Evolutionary conservation across 2,113 vertebrate genomes (phyloP), one percentile per base, ranked within the genome.

Genomic region (Gambusia affinis): DNA sequence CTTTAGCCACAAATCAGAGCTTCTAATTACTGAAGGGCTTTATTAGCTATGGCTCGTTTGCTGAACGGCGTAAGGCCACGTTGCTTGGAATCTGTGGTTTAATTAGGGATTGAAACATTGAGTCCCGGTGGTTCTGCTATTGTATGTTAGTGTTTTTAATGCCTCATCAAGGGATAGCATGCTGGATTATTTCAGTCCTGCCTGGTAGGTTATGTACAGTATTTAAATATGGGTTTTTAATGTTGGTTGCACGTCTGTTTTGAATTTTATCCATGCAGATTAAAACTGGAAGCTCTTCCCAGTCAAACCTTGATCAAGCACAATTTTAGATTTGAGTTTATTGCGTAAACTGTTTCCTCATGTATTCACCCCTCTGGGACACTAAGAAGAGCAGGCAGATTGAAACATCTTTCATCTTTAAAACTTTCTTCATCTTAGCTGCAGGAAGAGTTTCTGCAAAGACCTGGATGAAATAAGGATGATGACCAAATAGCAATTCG

Each of bases 21-120:
- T 94, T 91, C 95, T 97, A 97, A 98, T 97, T 96, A 96, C 95
- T 96, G 96, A 96, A 92, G 96, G 94, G 96, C 95, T 95, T 93
- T 95, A 96, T 97, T 95, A 95, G 95, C 96, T 94, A 95, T 93
- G 96, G 95, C 95, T 97, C 95, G 94, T 95, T 93, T 96, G 96
- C 93, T 93, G 85, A 94, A 91, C 95, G 94, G 93, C 92, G 88
- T 93, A 94, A 93, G 94, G 94, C 92, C 93, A 94, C 91, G 91
- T 92, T 88, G 92, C 95, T 94, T 94, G 88, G 93, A 95, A 91
- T 92, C 94, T 94, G 93, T 92, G 87, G 92, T 95, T 95, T 97
- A 97, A 97, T 97, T 97, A 97, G 87, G 91, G 92, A 91, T 90
- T 90, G 95, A 94, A 96, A 95, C 88, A 95, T 90, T n/a, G 92